A percentile compares a stretch with the other conserved stretches of the same genome.
Evolutionary conservation across 2,888 invertebrate genomes (phyloP).

Genomic region (Lepidocyrtoides sp.): DNA sequence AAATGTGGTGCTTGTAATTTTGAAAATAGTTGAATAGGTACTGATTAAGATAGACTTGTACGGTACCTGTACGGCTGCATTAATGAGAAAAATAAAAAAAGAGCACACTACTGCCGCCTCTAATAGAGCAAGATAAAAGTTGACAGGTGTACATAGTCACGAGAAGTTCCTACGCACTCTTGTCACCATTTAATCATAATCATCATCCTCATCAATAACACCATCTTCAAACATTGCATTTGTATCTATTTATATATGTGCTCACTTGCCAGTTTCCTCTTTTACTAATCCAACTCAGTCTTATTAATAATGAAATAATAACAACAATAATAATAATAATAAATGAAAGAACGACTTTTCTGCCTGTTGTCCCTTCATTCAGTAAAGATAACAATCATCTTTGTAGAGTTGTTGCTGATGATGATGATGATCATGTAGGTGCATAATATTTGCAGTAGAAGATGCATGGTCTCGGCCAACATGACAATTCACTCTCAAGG

Average conservation of each 20-base stretch:
- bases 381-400: conserved; percentile 30
- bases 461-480: conserved; percentile 77
- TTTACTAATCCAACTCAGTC: neutral
- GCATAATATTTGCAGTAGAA: conserved; percentile 69
- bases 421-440: conserved; percentile 53
- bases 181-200: conserved; percentile 47
- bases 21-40: neutral
- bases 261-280: conserved; percentile 22
- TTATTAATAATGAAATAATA: neutral
- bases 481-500: conserved; percentile 78
- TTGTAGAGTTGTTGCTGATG: neutral
- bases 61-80: neutral
- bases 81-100: conserved; percentile 5
- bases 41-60: neutral
- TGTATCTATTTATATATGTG: neutral
- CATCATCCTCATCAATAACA: conserved; percentile 28
- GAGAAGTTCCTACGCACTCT: conserved; percentile 64
- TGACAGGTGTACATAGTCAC: conserved; percentile 77
- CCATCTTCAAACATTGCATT: neutral
- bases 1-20: too few relatives aligned
- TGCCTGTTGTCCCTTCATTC: neutral
- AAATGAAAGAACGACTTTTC: neutral
- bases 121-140: conserved; percentile 22
- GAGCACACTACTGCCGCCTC: conserved; percentile 19
- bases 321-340: neutral